A percentile compares a stretch with the other conserved stretches of the same genome.
phyloP scores from a whole-genome alignment of 1,140 invertebrate species.

The Ceratitis capitata region DNA sequence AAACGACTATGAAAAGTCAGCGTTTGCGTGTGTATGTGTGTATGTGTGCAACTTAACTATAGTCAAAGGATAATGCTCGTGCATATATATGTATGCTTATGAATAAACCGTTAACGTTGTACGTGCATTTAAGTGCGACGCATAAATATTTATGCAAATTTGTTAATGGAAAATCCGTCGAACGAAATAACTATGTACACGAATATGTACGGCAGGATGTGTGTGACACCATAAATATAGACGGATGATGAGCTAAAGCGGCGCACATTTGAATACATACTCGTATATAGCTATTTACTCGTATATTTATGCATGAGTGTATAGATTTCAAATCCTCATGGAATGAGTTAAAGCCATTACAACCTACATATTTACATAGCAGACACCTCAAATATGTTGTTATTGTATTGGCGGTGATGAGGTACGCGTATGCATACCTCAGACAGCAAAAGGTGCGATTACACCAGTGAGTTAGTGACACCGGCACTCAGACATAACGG shows the following conservation, averaged over 20 bases:
- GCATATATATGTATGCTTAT: neutral
- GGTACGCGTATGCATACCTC: too few species aligned
- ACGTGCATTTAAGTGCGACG: neutral
- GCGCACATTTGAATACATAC: too few species aligned
- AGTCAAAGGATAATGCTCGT: constrained; percentile 17
- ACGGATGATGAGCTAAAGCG: too few species aligned
- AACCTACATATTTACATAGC: neutral
- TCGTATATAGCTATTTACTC: too few species aligned
- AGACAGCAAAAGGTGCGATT: neutral
- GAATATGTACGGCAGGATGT: too few species aligned
- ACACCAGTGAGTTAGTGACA: neutral
- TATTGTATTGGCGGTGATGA: too few species aligned
- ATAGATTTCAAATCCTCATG: neutral
- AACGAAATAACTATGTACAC: too few species aligned
- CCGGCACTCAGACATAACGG: neutral
- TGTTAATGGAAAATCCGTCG: constrained; percentile 8
- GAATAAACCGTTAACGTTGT: neutral
- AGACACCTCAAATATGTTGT: neutral
- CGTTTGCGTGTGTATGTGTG: neutral
- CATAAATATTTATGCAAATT: constrained; percentile 30
- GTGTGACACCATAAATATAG: too few species aligned
- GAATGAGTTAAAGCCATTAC: neutral
- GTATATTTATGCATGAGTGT: neutral
- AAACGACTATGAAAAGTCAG: neutral
- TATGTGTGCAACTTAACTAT: neutral